Base-by-base conservation (phyloP, 2,888 invertebrate genomes). In the Nyleta sp. region DNA sequence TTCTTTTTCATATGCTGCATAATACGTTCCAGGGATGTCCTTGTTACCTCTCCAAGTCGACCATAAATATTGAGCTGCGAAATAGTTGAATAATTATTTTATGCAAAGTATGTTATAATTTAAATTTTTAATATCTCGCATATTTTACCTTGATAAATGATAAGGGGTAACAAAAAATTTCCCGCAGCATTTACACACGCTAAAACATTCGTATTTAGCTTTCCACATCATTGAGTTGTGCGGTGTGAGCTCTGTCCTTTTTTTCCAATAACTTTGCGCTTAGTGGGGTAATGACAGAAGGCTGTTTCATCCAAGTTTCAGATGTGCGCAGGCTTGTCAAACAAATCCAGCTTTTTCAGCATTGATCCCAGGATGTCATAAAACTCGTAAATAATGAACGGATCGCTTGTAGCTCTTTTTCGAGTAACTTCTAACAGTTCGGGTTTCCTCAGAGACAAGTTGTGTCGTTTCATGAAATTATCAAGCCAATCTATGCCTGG, bases 161-260 rank as follows among this genome's bases (percentile, higher is more conserved):
- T 73, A 1, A 65, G 13, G 15, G 73, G 57, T 11, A 57, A 64
- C 3, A 62, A 11, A 18, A 67, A 40, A 1, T 22, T 50, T 38
- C 74, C 74, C 20, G 40, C 59, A 38, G 75, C 75, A 44, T 60
- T 67, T 4, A 60, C 53, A 40, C 68, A 75, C 1, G 62, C 68
- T 4, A 68, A 31, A 0, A 75, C 73, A 28, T 15, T 59, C 0
- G 65, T 74, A 17, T 38, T 55, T 1, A n/a, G 15, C 11, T 55
- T 53, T 1, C 73, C 64, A 55, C 24, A 5, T 5, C 64, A 55
- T n/a, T 46, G 40, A 22, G 17, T 62, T 8, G 20, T 40, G 6
- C 75, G 52, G 28, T 68, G 44, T 10, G 31, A 20, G 22, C n/a
- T 24, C 8, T 22, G 0, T 0, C 74, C 67, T 60, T 67, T 65